These are phyloP conservation scores for Euproctis similis DNA, from an alignment of 2,888 invertebrate species.

Conservation along the genomic window DNA sequence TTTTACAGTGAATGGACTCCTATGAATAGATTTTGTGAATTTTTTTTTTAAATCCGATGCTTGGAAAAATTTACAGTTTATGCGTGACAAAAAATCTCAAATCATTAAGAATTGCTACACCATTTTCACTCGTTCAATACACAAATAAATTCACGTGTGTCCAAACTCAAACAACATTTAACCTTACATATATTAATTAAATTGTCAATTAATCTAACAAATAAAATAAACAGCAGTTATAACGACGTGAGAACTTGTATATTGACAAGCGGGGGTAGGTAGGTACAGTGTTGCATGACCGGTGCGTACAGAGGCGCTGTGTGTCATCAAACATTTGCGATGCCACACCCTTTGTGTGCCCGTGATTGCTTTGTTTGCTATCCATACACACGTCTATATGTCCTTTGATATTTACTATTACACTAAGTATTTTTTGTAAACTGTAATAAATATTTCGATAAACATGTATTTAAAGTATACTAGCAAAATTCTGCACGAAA, in stretches of 20 bases:
- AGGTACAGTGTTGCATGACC: conserved; percentile 8
- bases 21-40: no score
- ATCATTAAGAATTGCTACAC: no score
- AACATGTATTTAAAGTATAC: no score
- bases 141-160: conserved; percentile 14
- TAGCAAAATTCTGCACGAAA: no score
- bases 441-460: no score
- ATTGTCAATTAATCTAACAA: conserved; percentile 60
- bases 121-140: no score
- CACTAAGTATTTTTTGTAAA: no score
- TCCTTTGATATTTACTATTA: no score
- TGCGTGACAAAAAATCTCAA: no score
- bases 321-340: conserved; percentile 49
- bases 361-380: conserved; percentile 42
- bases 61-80: no score
- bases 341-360: conserved; percentile 48
- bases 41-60: no score
- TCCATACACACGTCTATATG: conserved; percentile 25
- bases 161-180: conserved; percentile 34
- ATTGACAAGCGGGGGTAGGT: neutral
- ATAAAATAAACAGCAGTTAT: conserved; percentile 42
- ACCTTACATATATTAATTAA: conserved; percentile 53
- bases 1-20: no score
- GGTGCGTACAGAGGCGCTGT: conserved; percentile 32
- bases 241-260: conserved; percentile 37